A percentile compares a stretch with the other conserved stretches of the same genome.
Conservation (phyloP, 2,888 invertebrate genomes). For the Iselma pallidipennis region DNA sequence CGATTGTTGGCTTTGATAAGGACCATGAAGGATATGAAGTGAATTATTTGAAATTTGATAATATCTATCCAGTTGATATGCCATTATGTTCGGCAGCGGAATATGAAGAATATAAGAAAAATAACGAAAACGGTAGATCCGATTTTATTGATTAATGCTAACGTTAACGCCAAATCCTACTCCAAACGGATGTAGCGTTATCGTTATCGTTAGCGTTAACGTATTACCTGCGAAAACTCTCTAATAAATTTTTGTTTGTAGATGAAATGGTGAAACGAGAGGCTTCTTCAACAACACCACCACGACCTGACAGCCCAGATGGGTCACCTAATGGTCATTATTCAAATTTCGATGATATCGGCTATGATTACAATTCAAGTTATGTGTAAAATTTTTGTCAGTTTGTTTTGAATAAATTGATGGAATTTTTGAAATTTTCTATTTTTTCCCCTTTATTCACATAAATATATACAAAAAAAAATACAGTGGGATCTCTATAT, state of each 20-base stretch:
- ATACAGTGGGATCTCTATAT: too few relatives aligned
- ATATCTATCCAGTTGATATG: constrained; percentile 78
- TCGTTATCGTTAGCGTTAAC: too few relatives aligned
- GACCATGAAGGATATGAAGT: constrained; percentile 71
- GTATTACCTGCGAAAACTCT: too few relatives aligned
- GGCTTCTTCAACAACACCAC: not conserved
- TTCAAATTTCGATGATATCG: not conserved
- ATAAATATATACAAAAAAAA: too few relatives aligned
- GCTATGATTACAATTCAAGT: not conserved
- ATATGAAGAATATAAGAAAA: constrained; percentile 62
- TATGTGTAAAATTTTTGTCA: too few relatives aligned
- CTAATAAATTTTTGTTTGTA: too few relatives aligned
- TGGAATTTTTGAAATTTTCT: not conserved
- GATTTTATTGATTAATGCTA: too few relatives aligned
- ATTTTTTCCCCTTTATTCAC: too few relatives aligned
- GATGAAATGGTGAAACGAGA: too few relatives aligned
- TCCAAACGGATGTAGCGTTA: too few relatives aligned
- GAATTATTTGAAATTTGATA: constrained; percentile 82
- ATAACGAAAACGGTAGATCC: too few relatives aligned
- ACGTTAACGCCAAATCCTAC: too few relatives aligned
- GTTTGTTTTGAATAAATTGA: not conserved
- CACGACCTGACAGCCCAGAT: not conserved
- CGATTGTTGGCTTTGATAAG: constrained; percentile 72
- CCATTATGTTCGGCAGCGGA: constrained; percentile 77
- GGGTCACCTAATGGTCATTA: not conserved